Conservation (phyloP, 2,113 vertebrate genomes). For the Arothron firmamentum region DNA sequence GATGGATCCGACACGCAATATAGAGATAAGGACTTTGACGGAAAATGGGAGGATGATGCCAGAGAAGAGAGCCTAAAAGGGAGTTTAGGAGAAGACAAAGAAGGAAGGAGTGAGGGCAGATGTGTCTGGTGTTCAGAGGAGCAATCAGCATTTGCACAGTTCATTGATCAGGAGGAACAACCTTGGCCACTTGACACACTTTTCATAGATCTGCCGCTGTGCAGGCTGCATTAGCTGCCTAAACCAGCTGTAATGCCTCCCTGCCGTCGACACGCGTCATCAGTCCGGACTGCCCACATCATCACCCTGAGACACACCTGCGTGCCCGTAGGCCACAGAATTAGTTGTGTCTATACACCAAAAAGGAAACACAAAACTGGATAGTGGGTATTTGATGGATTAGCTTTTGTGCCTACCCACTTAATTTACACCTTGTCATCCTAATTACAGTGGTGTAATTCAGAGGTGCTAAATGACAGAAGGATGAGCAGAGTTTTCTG, state of each 20-base stretch:
- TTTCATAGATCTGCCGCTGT: constrained; percentile 46
- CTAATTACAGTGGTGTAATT: too few species aligned
- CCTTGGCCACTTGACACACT: constrained; percentile 34
- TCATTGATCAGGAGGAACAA: constrained; percentile 54
- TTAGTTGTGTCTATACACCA: too few species aligned
- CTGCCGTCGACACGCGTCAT: constrained; percentile 17
- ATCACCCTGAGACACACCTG: constrained; percentile 1
- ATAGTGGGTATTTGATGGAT: too few species aligned
- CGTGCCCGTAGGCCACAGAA: too few species aligned
- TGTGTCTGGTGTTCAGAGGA: constrained; percentile 10
- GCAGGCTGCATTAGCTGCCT: constrained; percentile 47
- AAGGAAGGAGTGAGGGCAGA: constrained; percentile 20
- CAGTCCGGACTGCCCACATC: constrained; percentile 15
- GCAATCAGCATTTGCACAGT: constrained; percentile 47
- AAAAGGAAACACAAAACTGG: too few species aligned
- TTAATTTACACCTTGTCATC: too few species aligned
- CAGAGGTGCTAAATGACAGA: too few species aligned
- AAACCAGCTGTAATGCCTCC: constrained; percentile 27
- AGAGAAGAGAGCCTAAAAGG: constrained; percentile 6
- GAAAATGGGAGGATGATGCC: neutral
- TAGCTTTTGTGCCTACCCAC: too few species aligned
- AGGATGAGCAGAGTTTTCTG: too few species aligned
- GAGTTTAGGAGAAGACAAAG: constrained; percentile 2
- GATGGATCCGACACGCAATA: constrained; percentile 16
- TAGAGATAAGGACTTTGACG: constrained; percentile 9